Conservation (phyloP, 1,140 invertebrate species). For the Whitmania pigra region DNA sequence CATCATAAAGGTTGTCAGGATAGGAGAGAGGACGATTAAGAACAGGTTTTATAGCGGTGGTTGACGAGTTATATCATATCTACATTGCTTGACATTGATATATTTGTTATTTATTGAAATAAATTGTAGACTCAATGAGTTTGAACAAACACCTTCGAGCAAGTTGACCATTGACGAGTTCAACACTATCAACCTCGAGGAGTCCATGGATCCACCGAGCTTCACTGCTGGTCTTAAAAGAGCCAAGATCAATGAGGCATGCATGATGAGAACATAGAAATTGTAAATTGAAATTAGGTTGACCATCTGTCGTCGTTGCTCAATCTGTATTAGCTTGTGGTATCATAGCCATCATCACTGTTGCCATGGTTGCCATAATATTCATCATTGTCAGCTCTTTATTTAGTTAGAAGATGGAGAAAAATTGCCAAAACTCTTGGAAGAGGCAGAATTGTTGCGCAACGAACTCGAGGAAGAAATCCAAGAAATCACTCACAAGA, state of each 20-base stretch:
- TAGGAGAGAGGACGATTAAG: conserved; percentile 79
- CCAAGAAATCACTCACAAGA: conserved; percentile 45
- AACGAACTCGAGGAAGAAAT: conserved; percentile 51
- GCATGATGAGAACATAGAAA: conserved; percentile 10
- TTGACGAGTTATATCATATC: background rate
- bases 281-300: too few relatives aligned
- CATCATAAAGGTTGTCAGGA: conserved; percentile 86
- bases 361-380: too few relatives aligned
- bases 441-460: conserved; percentile 41
- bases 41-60: conserved; percentile 53
- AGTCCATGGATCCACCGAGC: conserved; percentile 81
- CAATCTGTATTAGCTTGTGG: too few relatives aligned
- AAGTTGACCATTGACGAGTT: conserved; percentile 87
- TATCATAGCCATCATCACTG: too few relatives aligned
- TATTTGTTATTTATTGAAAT: background rate
- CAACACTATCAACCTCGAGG: conserved; percentile 86
- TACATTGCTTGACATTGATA: background rate
- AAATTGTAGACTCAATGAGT: conserved; percentile 63
- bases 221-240: conserved; percentile 77
- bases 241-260: conserved; percentile 48
- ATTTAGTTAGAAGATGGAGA: conserved; percentile 51
- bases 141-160: conserved; percentile 83
- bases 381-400: conserved; percentile 16
- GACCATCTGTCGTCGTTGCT: too few relatives aligned
- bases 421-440: conserved; percentile 40